Evolutionary conservation across 1,140 invertebrate species (phyloP), one percentile per base, ranked within the genome.

Genomic region (Sinonovacula constricta): DNA sequence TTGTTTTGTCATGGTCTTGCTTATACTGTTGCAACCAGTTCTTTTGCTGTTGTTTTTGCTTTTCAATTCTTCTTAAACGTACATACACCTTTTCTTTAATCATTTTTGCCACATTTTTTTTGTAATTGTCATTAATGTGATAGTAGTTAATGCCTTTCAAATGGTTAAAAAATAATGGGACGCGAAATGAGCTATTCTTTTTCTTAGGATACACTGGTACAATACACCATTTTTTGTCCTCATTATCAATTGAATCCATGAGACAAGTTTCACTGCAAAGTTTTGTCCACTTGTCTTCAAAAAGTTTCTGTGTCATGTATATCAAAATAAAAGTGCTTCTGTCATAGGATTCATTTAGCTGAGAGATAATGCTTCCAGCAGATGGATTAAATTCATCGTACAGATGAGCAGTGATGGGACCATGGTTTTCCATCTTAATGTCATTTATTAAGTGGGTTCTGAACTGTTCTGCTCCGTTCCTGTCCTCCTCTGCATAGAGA

Each of bases 121-220:
- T 34, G n/a, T n/a, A n/a, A n/a, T n/a, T n/a, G n/a, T n/a, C n/a
- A n/a, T n/a, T n/a, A n/a, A n/a, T n/a, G n/a, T 81, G 81, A 56
- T 82, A 84, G 62, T 78, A 84, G n/a, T 81, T 81, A n/a, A 84
- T 72, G 10, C 82, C 82, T 59, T 84, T 85, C 12, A 85, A 51
- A 0, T 80, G 75, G 63, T 84, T 83, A 3, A 85, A 49, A 15
- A 82, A 80, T 74, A 82, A 77, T 26, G 84, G 84, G 51, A 85
- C 78, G 56, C 60, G 67, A 57, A 85, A 85, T 18, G 79, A 56
- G 18, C 70, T 62, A 60, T 81, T 84, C 33, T 76, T 68, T 49
- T 77, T 76, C 28, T 72, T 69, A 28, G 84, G 82, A 24, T 79
- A 82, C 3, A 85, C 82, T 22, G 84, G 84, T 12, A 85, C 81